Conservation (phyloP, 1,140 invertebrate genomes). For the Mya arenaria region DNA sequence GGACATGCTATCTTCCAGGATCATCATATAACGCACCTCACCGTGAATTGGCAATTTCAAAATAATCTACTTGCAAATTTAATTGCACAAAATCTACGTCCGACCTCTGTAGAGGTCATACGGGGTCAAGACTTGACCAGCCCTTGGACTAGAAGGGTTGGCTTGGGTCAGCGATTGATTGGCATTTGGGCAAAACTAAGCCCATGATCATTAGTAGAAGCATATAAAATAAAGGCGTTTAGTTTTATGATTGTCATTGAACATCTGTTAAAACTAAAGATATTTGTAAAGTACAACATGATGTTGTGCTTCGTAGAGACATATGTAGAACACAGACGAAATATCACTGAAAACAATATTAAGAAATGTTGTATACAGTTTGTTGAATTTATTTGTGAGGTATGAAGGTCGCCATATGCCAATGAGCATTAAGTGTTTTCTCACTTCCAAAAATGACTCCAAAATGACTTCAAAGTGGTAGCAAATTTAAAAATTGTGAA, state of each 20-base stretch:
- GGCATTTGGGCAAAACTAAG: constrained; percentile 46
- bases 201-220: constrained; percentile 29
- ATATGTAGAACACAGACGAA: too few species aligned
- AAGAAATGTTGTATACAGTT: too few species aligned
- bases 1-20: constrained; percentile 16
- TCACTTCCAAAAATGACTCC: too few species aligned
- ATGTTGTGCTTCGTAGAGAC: too few species aligned
- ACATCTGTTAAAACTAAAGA: constrained; percentile 54
- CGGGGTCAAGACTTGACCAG: constrained; percentile 49
- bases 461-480: too few species aligned
- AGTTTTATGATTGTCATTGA: constrained; percentile 41
- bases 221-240: constrained; percentile 14
- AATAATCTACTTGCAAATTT: constrained; percentile 54
- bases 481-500: too few species aligned
- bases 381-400: too few species aligned
- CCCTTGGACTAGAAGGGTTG: constrained; percentile 25
- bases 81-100: constrained; percentile 51
- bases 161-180: constrained; percentile 44
- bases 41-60: constrained; percentile 48
- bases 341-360: too few species aligned
- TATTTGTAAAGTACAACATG: too few species aligned
- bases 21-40: constrained; percentile 29
- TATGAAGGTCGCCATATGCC: too few species aligned
- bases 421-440: too few species aligned
- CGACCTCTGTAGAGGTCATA: constrained; percentile 17